Evolutionary conservation across 2,113 vertebrate genomes (phyloP), one percentile per base, ranked within the genome.

Genomic region (Gobius niger): DNA sequence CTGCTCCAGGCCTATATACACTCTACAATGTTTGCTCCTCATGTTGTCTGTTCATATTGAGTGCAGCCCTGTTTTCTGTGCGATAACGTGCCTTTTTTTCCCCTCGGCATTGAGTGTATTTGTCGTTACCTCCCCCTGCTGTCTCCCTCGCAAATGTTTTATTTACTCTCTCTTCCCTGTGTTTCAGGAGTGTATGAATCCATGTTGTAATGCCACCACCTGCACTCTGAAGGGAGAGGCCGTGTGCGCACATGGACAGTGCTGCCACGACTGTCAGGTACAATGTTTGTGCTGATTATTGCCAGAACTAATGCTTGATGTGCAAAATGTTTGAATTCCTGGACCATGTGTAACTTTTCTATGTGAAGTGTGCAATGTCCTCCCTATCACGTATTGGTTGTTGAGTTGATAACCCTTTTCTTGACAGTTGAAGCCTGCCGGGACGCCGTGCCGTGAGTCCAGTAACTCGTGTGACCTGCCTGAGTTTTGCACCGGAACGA

Each of bases 381-480:
- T 34, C 24, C 24, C 24, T 24, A 24, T 24, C 24, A 24, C 24
- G 24, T 3, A 4, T 34, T 4, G 24, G 24, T 3, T 34, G 24
- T 34, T 4, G 24, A 34, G 24, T 34, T 34, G 24, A 34, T 34
- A 34, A 34, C 24, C 24, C 2, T 34, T 34, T 34, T 34, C 24
- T 34, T 1, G 70, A 44, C n/a, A 99, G 97, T 87, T 98, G 65
- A 99, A 98, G 63, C 89, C 92, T 0, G 93, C 96, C 0, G 98
- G 98, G 40, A 96, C 96, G 0, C 90, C 94, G 0, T 99, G 98
- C 83, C 87, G 97, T 63, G 93, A 91, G 49, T 92, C 96, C 42
- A 92, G 94, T 71, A 98, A 99, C 42, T 93, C 96, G n/a, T 99
- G 98, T 0, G 98, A 99, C 40, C 95, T 99, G 47, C 96, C 97